A percentile compares a stretch with the other conserved stretches of the same genome.
Conservation (phyloP, 2,113 vertebrate species). For the Aspiorhynchus laticeps region DNA sequence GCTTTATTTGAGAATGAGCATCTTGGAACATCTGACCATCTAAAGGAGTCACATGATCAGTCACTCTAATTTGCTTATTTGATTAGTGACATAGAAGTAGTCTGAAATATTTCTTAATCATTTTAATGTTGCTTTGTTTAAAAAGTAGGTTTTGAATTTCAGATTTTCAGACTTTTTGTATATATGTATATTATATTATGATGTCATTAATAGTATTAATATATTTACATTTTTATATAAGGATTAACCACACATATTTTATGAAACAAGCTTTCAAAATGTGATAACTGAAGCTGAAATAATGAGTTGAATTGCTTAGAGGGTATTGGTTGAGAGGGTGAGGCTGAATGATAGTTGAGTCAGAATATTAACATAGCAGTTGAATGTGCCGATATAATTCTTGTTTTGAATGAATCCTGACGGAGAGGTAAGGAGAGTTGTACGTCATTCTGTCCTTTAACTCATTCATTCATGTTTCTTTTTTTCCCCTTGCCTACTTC, state of each 20-base stretch:
- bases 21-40: background rate
- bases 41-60: background rate
- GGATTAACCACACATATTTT: background rate
- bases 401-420: background rate
- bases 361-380: background rate
- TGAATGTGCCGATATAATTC: background rate
- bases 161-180: background rate
- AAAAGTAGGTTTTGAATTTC: background rate
- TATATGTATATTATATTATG: background rate
- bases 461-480: background rate
- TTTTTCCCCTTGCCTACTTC: background rate
- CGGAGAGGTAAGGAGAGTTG: background rate
- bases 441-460: conserved; percentile 15
- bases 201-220: background rate
- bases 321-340: background rate
- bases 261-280: background rate
- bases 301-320: background rate
- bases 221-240: background rate
- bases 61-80: background rate
- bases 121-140: background rate
- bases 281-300: background rate
- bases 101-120: background rate
- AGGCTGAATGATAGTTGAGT: background rate
- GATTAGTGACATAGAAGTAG: background rate
- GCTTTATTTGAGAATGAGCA: background rate